Evolutionary conservation across 2,797 vertebrate species (phyloP).

Genomic region (Peromyscus nudipes): DNA sequence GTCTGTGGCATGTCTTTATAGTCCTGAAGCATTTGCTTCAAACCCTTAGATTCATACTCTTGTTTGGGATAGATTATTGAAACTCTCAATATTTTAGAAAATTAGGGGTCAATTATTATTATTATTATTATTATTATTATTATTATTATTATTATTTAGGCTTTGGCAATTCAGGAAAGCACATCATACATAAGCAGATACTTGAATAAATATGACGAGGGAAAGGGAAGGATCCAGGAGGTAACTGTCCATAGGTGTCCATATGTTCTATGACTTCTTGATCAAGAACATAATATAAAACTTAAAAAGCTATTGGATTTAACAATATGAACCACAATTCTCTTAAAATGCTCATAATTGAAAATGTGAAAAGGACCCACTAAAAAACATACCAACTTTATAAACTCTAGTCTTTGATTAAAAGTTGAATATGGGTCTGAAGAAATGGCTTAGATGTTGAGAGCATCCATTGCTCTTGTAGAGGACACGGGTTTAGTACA

Average conservation of each 20-base stretch:
- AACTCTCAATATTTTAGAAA: neutral
- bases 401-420: neutral
- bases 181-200: neutral
- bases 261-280: neutral
- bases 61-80: slow-evolving; percentile 36
- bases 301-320: slow-evolving; percentile 25
- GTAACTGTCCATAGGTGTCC: neutral
- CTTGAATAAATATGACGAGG: neutral
- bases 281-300: neutral
- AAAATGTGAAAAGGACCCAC: neutral
- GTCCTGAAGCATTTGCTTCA: slow-evolving; percentile 53
- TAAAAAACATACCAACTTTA: neutral
- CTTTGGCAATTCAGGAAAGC: neutral
- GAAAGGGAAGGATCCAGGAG: neutral
- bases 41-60: slow-evolving; percentile 14
- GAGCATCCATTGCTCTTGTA: neutral
- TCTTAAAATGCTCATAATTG: slow-evolving; percentile 11
- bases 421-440: neutral
- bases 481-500: neutral
- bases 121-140: neutral
- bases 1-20: slow-evolving; percentile 8
- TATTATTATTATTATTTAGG: neutral
- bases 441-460: neutral
- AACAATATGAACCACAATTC: slow-evolving; percentile 11
- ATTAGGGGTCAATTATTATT: neutral